These are phyloP conservation scores for Lophura nycthemera DNA, from an alignment of 2,113 vertebrate genomes.

Conservation along the genomic window DNA sequence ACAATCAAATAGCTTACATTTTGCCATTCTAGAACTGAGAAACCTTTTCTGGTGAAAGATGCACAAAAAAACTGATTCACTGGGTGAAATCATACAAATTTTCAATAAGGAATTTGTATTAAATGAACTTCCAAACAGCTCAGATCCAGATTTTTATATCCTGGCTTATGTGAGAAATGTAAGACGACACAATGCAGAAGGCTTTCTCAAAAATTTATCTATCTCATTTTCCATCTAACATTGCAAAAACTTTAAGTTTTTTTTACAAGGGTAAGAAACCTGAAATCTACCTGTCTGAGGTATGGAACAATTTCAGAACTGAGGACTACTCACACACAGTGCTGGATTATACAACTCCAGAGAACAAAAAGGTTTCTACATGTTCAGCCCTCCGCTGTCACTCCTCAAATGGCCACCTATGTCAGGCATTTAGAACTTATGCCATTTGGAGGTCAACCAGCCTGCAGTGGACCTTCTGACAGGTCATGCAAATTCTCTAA, in stretches of 20 bases:
- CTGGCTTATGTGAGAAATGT: background rate
- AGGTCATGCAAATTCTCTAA: background rate
- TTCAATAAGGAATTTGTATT: background rate
- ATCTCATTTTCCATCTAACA: background rate
- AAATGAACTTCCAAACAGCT: background rate
- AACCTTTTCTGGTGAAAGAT: background rate
- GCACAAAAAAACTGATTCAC: background rate
- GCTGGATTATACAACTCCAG: background rate
- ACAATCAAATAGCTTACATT: background rate
- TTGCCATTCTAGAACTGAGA: background rate
- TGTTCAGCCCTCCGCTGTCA: background rate
- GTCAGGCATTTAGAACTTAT: background rate
- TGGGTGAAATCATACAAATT: background rate
- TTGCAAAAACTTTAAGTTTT: rapidly evolving
- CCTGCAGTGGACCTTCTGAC: background rate
- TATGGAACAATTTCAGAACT: background rate
- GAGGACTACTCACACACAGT: background rate
- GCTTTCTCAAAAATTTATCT: background rate
- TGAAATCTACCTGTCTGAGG: background rate
- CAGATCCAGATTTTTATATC: background rate
- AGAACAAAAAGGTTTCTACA: background rate
- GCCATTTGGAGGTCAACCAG: background rate
- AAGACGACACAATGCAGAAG: background rate
- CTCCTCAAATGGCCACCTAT: background rate
- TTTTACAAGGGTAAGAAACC: background rate